Percentiles rank a stretch among this genome's conserved stretches.
Evolutionary conservation across 2,888 invertebrate species (phyloP).

Genomic region (Masnerella sp.): DNA sequence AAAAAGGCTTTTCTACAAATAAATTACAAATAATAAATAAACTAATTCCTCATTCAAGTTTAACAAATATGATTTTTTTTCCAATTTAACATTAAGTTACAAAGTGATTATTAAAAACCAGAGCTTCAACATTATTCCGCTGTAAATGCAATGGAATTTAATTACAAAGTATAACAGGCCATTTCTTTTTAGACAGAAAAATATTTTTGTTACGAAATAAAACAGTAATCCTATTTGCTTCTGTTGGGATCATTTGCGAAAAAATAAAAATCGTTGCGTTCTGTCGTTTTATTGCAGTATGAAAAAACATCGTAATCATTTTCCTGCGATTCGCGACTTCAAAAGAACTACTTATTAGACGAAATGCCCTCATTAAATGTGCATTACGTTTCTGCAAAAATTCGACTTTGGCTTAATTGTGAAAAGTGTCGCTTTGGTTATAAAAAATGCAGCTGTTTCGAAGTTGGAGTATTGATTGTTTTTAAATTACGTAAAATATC

Average conservation of each 20-base stretch:
- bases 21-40: too few relatives aligned
- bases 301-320: conserved; percentile 16
- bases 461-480: conserved; percentile 21
- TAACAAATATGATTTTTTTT: too few relatives aligned
- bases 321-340: conserved; percentile 8
- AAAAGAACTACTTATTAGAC: not conserved
- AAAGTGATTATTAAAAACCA: too few relatives aligned
- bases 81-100: too few relatives aligned
- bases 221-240: conserved; percentile 17
- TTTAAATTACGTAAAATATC: conserved; percentile 31
- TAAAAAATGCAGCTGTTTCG: not conserved
- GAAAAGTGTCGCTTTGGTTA: not conserved
- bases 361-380: conserved; percentile 8
- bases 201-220: conserved; percentile 2
- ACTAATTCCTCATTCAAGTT: too few relatives aligned
- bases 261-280: conserved; percentile 17
- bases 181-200: not conserved
- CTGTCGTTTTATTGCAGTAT: conserved; percentile 6
- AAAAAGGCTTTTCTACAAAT: too few relatives aligned
- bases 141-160: too few relatives aligned
- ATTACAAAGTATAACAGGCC: not conserved
- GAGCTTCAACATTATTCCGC: too few relatives aligned
- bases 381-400: too few relatives aligned
- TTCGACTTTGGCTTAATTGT: too few relatives aligned
- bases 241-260: conserved; percentile 7